Percentiles rank a stretch among this genome's conserved stretches.
Conservation (phyloP, 2,888 invertebrate species). For the Prenolepis imparis region DNA sequence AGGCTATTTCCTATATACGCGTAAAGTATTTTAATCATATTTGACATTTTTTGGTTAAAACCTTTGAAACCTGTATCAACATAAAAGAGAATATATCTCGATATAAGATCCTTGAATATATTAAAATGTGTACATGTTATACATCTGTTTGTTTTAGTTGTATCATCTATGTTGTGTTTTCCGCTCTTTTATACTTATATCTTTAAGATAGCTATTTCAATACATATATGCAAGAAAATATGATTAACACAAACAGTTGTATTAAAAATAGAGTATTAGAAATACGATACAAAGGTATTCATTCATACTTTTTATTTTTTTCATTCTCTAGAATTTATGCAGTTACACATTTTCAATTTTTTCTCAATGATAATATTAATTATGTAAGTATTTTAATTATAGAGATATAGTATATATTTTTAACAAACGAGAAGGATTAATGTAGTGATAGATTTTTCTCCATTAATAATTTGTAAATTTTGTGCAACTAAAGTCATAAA, state of each 20-base stretch:
- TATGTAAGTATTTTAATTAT: background rate
- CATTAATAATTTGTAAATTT: background rate
- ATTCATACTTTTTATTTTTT: background rate
- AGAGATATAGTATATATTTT: background rate
- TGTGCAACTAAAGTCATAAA: background rate
- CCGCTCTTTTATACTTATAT: background rate
- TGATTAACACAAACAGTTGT: background rate
- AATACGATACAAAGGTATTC: background rate
- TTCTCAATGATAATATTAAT: background rate
- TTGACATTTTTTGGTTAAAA: conserved; percentile 40
- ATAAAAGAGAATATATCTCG: conserved; percentile 24
- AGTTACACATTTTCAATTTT: background rate
- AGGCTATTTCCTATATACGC: background rate
- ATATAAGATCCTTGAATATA: background rate
- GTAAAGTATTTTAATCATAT: conserved; percentile 39
- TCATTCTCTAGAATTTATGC: background rate
- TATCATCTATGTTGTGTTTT: background rate
- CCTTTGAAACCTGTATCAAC: conserved; percentile 12
- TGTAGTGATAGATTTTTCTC: background rate
- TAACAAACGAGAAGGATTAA: background rate
- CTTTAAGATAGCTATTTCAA: background rate
- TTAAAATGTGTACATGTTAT: background rate
- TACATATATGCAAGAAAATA: background rate
- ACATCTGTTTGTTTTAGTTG: background rate
- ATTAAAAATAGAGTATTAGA: background rate